These are phyloP conservation scores for Syngnathus acus DNA, from an alignment of 2,797 vertebrate genomes.

Conservation along the genomic window DNA sequence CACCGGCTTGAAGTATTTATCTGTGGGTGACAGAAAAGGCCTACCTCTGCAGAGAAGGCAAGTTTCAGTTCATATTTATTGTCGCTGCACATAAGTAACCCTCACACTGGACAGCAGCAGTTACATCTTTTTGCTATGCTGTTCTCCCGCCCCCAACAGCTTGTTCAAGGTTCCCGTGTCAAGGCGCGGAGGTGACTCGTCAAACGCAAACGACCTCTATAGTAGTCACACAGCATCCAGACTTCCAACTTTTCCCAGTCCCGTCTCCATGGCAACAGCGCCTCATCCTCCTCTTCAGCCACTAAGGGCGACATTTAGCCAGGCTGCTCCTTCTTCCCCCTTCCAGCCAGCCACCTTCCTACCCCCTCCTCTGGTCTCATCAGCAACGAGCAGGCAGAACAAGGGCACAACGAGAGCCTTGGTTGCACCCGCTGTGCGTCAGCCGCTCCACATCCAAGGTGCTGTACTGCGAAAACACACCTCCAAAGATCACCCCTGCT, in stretches of 20 bases:
- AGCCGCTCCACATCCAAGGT: conserved; percentile 67
- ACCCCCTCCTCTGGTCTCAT: conserved; percentile 42
- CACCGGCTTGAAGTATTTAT: conserved; percentile 23
- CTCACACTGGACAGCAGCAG: not conserved
- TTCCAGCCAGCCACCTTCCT: conserved; percentile 30
- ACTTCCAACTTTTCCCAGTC: conserved; percentile 55
- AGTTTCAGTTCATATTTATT: conserved; percentile 15
- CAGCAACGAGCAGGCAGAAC: conserved; percentile 48
- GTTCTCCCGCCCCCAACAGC: conserved; percentile 40
- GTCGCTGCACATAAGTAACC: not conserved
- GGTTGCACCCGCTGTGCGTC: conserved; percentile 63
- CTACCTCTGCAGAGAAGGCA: conserved; percentile 55
- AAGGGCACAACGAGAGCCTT: conserved; percentile 64
- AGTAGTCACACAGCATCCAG: conserved; percentile 46
- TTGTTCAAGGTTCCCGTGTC: conserved; percentile 57
- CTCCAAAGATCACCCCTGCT: conserved; percentile 20
- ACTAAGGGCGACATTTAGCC: conserved; percentile 42
- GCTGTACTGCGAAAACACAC: conserved; percentile 27
- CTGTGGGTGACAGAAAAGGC: conserved; percentile 29
- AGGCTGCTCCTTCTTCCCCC: conserved; percentile 37
- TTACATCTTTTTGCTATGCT: conserved; percentile 6
- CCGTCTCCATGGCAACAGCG: conserved; percentile 57
- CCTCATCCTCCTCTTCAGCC: conserved; percentile 44
- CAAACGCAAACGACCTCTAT: conserved; percentile 42
- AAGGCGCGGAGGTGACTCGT: conserved; percentile 42